Conservation (phyloP, 2,113 vertebrate genomes). For the Lanius collurio region DNA sequence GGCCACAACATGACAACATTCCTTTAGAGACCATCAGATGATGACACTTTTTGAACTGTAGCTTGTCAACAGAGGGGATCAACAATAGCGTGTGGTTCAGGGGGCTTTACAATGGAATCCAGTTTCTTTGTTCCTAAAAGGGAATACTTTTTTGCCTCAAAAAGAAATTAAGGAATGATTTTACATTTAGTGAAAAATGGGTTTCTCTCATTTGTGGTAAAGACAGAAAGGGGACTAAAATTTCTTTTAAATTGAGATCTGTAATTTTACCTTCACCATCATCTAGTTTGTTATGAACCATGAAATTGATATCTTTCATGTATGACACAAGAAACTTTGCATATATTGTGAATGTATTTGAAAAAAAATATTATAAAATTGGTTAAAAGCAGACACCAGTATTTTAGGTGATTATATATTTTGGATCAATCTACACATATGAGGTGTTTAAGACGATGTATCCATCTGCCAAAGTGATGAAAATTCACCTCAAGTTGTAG, state of each 20-base stretch:
- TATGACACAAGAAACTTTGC: background rate
- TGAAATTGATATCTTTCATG: background rate
- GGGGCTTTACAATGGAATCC: background rate
- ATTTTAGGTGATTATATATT: background rate
- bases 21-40: background rate
- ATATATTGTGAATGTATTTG: background rate
- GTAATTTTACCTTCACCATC: background rate
- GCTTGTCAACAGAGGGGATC: background rate
- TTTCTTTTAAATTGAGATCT: background rate
- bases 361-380: background rate
- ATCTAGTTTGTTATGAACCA: background rate
- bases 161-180: background rate
- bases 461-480: background rate
- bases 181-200: background rate
- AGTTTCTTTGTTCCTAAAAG: background rate
- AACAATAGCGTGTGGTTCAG: rapidly evolving
- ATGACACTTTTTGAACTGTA: background rate
- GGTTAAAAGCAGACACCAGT: background rate
- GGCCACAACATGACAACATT: background rate
- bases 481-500: background rate
- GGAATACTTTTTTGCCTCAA: background rate
- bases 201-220: background rate
- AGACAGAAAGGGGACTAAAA: background rate
- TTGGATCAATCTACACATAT: background rate
- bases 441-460: background rate